A percentile compares a stretch with the other conserved stretches of the same genome.
Evolutionary conservation across 2,797 vertebrate species (phyloP).

Genomic region (Australoheros facetus): DNA sequence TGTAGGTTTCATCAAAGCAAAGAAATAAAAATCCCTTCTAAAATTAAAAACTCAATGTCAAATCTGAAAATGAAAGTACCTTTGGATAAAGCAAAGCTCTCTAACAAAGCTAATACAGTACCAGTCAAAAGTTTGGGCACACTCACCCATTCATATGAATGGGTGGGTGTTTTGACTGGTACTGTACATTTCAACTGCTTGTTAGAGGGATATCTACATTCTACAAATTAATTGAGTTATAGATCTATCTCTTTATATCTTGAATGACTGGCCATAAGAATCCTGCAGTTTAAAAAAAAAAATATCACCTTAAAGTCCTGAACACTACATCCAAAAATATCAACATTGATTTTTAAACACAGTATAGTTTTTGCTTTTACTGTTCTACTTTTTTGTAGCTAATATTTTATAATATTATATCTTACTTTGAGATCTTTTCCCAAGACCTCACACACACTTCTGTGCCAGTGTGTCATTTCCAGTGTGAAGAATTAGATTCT

Average conservation of each 20-base stretch:
- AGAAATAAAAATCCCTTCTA: neutral
- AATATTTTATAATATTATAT: neutral
- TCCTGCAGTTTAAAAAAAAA: neutral
- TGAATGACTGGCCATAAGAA: neutral
- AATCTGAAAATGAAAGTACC: neutral
- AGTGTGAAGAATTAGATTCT: constrained; percentile 55
- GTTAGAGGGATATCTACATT: neutral
- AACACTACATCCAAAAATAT: neutral
- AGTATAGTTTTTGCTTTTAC: neutral
- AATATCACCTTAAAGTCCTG: neutral
- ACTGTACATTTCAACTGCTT: neutral
- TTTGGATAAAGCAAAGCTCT: neutral
- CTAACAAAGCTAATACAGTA: neutral
- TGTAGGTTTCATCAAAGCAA: neutral
- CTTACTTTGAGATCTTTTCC: neutral
- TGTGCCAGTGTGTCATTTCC: constrained; percentile 34
- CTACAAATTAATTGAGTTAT: neutral
- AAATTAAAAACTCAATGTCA: neutral
- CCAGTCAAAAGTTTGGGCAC: no score
- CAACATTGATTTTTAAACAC: neutral
- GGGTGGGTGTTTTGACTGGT: no score
- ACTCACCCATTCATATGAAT: no score
- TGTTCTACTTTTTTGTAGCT: neutral
- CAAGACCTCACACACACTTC: constrained; percentile 32
- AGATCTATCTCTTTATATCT: neutral